Percentiles rank a stretch among this genome's conserved stretches.
These are phyloP conservation scores for Lerema accius DNA, from an alignment of 1,140 invertebrate genomes.

Conservation along the genomic window DNA sequence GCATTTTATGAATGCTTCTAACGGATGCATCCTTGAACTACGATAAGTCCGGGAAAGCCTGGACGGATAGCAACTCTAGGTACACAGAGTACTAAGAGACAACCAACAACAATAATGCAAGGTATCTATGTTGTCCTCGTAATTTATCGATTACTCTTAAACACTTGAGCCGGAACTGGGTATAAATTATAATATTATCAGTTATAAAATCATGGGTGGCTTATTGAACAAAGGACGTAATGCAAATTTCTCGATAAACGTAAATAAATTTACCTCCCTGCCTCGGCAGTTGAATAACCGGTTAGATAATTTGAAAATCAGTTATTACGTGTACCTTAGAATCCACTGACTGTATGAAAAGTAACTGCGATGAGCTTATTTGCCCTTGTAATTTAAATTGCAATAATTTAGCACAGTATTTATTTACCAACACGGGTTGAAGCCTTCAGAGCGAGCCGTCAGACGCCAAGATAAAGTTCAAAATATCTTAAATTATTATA, in stretches of 20 bases:
- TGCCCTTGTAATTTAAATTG: constrained; percentile 24
- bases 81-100: no score
- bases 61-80: no score
- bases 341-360: constrained; percentile 1
- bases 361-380: constrained; percentile 11
- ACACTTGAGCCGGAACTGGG: no score
- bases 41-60: no score
- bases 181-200: neutral
- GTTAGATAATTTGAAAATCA: neutral
- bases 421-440: constrained; percentile 2
- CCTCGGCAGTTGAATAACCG: neutral
- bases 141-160: no score
- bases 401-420: constrained; percentile 14
- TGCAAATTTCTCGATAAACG: constrained; percentile 11
- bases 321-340: neutral
- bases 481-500: constrained; percentile 19
- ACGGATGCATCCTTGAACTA: no score
- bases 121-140: no score
- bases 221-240: constrained; percentile 9
- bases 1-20: no score
- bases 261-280: constrained; percentile 4
- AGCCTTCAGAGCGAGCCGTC: neutral
- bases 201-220: constrained; percentile 5
- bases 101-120: no score
- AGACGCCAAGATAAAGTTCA: constrained; percentile 13